Evolutionary conservation across 2,113 vertebrate genomes (phyloP), one percentile per base, ranked within the genome.

Genomic region (Platanista minor): DNA sequence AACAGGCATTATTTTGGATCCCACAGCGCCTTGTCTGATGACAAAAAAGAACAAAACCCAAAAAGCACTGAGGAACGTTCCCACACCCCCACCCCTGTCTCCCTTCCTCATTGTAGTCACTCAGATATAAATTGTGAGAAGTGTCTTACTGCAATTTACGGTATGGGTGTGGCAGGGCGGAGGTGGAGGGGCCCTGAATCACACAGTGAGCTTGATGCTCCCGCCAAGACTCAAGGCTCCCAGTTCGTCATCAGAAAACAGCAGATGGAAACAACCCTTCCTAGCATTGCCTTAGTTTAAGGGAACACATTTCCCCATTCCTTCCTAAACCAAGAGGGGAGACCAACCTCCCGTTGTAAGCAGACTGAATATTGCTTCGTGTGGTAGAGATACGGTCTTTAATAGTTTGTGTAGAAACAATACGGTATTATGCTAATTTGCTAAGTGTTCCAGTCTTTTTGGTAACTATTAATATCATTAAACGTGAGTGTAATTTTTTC

Each of bases 391-490:
- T 27, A 7, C 29, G 27, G 12, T n/a, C 62, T 52, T 83, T 72
- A 82, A 66, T 41, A n/a, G 25, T 43, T 83, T 64, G 33, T 31
- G 15, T 57, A 67, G 72, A 75, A 17, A 82, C 15, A 80, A 94
- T 59, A 72, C 8, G 75, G 13, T 84, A 46, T 72, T 93, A 46
- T 41, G 36, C 52, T 86, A 57, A 87, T 91, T 93, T 90, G 29
- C 69, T 90, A 85, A 87, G 25, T 80, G 43, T 59, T 23, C 27
- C 39, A 61, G 1, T 96, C n/a, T 89, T 96, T 97, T 97, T 12
- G 1, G 3, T 80, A 96, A 94, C 80, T 94, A 82, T 90, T 88
- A 94, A 46, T 94, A 92, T 83, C 41, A 95, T 82, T 81, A 91
- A 62, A 67, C n/a, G 85, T 81, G 57, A 95, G 41, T 67, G 4